These are phyloP conservation scores for Cryptocheilus praepositus DNA, from an alignment of 2,888 invertebrate genomes.

Conservation along the genomic window DNA sequence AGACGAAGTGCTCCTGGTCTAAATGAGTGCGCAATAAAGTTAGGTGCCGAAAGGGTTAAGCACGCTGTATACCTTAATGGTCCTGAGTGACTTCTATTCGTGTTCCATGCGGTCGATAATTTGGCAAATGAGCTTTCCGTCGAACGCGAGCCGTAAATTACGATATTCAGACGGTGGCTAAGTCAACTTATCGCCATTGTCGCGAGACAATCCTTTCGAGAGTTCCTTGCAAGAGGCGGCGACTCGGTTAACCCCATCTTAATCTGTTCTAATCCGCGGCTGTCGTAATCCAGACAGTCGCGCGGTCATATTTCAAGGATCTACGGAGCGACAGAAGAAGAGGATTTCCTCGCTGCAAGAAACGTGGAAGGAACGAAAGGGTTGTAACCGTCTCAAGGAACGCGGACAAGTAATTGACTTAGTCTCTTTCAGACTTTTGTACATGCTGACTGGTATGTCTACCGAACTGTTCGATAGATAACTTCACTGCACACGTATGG, in stretches of 20 bases:
- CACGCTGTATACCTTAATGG: background rate
- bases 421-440: too few relatives aligned
- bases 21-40: too few relatives aligned
- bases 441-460: too few relatives aligned
- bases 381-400: background rate
- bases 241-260: slow-evolving; percentile 49
- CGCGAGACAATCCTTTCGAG: background rate
- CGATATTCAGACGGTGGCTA: background rate
- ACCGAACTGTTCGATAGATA: too few relatives aligned
- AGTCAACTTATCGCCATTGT: slow-evolving; percentile 11
- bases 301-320: slow-evolving; percentile 37
- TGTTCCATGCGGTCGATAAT: slow-evolving; percentile 15
- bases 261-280: slow-evolving; percentile 46
- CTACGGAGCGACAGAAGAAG: background rate
- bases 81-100: slow-evolving; percentile 7
- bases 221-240: slow-evolving; percentile 7
- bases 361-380: background rate
- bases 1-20: too few relatives aligned
- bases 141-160: slow-evolving; percentile 31
- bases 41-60: slow-evolving; percentile 15
- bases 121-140: slow-evolving; percentile 26
- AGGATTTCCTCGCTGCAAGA: background rate
- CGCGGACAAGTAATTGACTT: too few relatives aligned
- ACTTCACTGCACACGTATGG: too few relatives aligned
- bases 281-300: slow-evolving; percentile 35